Evolutionary conservation across 2,113 vertebrate species (phyloP).

Genomic region (Tylochromis polylepis): DNA sequence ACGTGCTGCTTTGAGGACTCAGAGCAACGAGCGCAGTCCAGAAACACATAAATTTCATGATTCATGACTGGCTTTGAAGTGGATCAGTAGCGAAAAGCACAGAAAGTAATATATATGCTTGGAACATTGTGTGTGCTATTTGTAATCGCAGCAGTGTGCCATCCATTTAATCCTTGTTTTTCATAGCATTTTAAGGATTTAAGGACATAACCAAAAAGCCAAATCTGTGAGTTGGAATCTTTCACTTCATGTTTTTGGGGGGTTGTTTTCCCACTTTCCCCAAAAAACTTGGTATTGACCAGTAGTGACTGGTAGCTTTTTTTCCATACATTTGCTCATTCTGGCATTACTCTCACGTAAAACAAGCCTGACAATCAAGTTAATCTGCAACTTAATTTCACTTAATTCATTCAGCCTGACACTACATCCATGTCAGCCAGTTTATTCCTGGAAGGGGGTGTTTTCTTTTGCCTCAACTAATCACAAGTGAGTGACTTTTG

Average conservation of each 20-base stretch:
- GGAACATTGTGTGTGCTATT: constrained; percentile 8
- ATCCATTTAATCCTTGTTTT: background rate
- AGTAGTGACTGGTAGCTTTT: background rate
- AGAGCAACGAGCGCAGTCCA: background rate
- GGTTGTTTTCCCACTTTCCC: background rate
- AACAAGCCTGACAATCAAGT: background rate
- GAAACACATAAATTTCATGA: constrained; percentile 37
- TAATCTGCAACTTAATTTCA: background rate
- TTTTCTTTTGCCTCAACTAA: background rate
- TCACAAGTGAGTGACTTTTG: background rate
- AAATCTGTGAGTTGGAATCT: background rate
- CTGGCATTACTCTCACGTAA: background rate
- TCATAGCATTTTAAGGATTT: background rate
- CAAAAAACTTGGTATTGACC: background rate
- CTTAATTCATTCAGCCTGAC: background rate
- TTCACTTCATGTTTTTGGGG: background rate
- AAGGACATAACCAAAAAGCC: no score
- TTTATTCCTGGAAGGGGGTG: background rate
- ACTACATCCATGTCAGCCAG: background rate
- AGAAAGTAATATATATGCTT: constrained; percentile 10
- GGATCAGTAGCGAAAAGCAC: constrained; percentile 23
- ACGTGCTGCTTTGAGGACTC: constrained; percentile 21
- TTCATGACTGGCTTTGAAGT: constrained; percentile 49
- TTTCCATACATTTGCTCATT: background rate
- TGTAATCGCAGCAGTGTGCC: background rate